These are phyloP conservation scores for Eupelmus urozonus DNA, from an alignment of 2,888 invertebrate genomes.

Conservation along the genomic window DNA sequence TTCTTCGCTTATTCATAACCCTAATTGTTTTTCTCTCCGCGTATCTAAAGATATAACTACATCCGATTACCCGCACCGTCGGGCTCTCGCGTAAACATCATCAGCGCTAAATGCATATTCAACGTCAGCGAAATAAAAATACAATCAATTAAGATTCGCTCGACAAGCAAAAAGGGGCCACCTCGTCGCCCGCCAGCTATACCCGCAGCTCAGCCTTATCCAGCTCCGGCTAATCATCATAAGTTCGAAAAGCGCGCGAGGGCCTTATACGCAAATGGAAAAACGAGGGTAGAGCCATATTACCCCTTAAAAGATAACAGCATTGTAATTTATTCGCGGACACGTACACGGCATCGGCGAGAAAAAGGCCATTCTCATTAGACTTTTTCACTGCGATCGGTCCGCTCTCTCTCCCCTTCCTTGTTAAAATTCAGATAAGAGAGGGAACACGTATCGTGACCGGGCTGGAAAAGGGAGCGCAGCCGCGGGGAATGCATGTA, in stretches of 20 bases:
- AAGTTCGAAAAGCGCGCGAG: constrained; percentile 18
- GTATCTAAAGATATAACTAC: no score
- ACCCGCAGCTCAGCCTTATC: no score
- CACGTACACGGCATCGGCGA: constrained; percentile 28
- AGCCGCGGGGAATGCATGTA: constrained; percentile 27
- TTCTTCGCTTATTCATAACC: no score
- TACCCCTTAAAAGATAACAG: constrained; percentile 45
- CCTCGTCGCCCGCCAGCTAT: no score
- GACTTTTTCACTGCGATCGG: constrained; percentile 45
- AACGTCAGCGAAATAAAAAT: constrained; percentile 13
- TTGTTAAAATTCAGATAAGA: constrained; percentile 55
- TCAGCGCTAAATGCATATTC: background rate
- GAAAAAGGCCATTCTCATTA: constrained; percentile 41
- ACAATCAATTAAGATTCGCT: constrained; percentile 19
- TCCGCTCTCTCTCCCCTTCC: background rate
- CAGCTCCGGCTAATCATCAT: no score
- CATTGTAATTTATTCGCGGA: constrained; percentile 40
- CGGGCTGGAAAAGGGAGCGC: constrained; percentile 4
- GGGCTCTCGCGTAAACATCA: background rate
- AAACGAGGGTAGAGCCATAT: constrained; percentile 21
- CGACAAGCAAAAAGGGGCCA: constrained; percentile 16
- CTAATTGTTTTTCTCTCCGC: no score
- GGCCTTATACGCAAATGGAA: background rate
- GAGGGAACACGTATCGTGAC: constrained; percentile 43
- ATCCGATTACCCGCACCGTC: no score